A percentile compares a stretch with the other conserved stretches of the same genome.
These are phyloP conservation scores for Micrastur ruficollis DNA, from an alignment of 2,797 vertebrate species.

Conservation along the genomic window DNA sequence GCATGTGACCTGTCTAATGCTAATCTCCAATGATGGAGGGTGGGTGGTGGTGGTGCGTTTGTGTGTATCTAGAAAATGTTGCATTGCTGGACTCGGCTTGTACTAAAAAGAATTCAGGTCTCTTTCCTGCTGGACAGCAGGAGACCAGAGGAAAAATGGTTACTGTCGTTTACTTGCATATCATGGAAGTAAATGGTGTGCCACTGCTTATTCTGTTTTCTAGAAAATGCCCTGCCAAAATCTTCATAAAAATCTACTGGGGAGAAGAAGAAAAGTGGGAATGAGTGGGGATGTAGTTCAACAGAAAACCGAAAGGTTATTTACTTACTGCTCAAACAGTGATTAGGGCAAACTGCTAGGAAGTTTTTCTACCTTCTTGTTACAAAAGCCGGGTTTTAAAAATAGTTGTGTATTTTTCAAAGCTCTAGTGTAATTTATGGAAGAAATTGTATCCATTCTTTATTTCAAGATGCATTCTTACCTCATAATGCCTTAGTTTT, in stretches of 20 bases:
- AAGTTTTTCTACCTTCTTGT: background rate
- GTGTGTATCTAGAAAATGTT: background rate
- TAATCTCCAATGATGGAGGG: rapidly evolving
- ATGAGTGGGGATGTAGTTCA: background rate
- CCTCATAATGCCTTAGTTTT: background rate
- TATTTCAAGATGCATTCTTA: background rate
- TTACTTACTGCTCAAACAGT: background rate
- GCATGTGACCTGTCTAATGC: background rate
- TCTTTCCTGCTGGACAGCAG: background rate
- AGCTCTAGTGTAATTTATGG: background rate
- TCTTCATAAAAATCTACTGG: background rate
- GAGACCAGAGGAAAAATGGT: background rate
- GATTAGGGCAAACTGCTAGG: background rate
- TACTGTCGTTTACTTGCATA: rapidly evolving
- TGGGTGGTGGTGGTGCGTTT: background rate
- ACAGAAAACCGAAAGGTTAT: background rate
- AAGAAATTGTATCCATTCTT: background rate
- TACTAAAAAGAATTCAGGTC: background rate
- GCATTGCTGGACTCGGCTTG: background rate
- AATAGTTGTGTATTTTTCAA: background rate
- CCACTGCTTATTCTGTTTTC: background rate
- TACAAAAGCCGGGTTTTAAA: background rate
- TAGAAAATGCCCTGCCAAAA: background rate
- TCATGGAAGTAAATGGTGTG: background rate
- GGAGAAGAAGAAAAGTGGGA: background rate